A percentile compares a stretch with the other conserved stretches of the same genome.
These are phyloP conservation scores for Antechinus flavipes DNA, from an alignment of 2,113 vertebrate genomes.

Conservation along the genomic window DNA sequence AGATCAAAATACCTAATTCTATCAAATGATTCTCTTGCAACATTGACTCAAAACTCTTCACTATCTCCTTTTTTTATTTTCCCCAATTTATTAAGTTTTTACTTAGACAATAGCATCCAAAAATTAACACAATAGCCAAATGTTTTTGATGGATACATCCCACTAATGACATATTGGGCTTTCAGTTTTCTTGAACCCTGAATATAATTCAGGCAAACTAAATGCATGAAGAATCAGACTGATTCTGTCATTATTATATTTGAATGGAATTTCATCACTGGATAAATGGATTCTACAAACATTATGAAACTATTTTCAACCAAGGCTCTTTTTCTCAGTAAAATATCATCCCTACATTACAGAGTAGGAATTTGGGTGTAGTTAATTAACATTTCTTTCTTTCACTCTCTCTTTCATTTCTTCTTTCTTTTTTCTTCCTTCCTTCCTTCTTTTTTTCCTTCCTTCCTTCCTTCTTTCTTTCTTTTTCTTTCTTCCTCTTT, in stretches of 20 bases:
- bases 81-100: not conserved
- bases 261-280: slow-evolving; percentile 10
- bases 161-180: not conserved
- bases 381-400: slow-evolving; percentile 43
- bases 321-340: not conserved
- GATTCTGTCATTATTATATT: slow-evolving; percentile 26
- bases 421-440: not conserved
- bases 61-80: not conserved
- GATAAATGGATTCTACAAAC: not conserved
- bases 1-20: not conserved
- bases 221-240: not conserved
- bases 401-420: too few relatives aligned
- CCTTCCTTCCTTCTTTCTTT: too few relatives aligned
- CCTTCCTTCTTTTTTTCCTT: not conserved
- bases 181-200: not conserved
- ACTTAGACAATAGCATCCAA: not conserved
- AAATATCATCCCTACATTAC: slow-evolving; percentile 2
- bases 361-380: not conserved
- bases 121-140: not conserved
- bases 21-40: not conserved
- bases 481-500: not conserved
- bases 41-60: not conserved
- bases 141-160: not conserved
- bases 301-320: not conserved
- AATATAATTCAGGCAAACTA: not conserved